Conservation (phyloP, 2,797 vertebrate species). For the Linurgus olivaceus region DNA sequence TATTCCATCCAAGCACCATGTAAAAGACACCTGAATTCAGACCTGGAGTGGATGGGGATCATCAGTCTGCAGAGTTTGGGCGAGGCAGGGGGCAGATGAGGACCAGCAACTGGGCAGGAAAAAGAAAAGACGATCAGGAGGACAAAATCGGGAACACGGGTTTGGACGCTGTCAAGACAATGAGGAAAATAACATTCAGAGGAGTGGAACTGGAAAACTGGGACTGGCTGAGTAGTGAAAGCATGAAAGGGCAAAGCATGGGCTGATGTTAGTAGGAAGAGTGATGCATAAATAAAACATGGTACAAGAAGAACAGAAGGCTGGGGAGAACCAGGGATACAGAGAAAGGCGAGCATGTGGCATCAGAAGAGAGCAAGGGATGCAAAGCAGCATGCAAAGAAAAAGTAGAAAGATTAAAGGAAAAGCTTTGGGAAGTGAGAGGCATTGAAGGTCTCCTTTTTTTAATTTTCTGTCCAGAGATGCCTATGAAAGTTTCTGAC, state of each 20-base stretch:
- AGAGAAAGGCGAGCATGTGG: background rate
- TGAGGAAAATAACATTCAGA: background rate
- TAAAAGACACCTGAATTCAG: background rate
- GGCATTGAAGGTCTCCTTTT: background rate
- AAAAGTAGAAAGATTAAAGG: background rate
- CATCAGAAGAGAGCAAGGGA: background rate
- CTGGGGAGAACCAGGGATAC: background rate
- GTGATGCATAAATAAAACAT: background rate
- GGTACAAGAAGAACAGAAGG: background rate
- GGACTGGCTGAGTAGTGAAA: background rate
- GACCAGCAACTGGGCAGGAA: background rate
- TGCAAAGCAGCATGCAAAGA: background rate
- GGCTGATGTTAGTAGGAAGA: background rate
- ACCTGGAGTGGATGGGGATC: background rate
- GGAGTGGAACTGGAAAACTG: background rate
- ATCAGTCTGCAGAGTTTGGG: background rate
- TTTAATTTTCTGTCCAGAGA: background rate
- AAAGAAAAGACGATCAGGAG: background rate
- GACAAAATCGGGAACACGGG: fast-evolving
- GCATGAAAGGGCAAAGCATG: background rate
- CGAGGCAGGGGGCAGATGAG: background rate
- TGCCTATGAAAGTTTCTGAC: background rate
- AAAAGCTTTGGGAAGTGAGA: background rate
- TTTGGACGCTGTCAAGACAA: background rate
- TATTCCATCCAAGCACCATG: background rate